Evolutionary conservation across 2,888 invertebrate species (phyloP).

Genomic region (Aspidiotus rigidus): DNA sequence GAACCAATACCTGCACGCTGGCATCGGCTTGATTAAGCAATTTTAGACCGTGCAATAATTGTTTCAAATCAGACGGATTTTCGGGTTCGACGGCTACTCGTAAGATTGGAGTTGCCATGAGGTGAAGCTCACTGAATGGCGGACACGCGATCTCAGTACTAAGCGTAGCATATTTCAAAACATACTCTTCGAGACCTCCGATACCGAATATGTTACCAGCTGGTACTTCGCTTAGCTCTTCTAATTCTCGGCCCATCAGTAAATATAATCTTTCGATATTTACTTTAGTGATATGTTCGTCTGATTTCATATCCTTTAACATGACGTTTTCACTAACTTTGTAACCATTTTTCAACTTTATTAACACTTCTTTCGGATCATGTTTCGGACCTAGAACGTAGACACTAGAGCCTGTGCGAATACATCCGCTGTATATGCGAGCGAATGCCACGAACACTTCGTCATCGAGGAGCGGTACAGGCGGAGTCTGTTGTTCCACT

Average conservation of each 20-base stretch:
- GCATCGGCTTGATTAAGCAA: constrained; percentile 89
- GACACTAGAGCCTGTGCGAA: constrained; percentile 62
- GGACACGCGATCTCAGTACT: constrained; percentile 72
- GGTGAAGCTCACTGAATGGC: constrained; percentile 72
- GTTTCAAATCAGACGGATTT: constrained; percentile 65
- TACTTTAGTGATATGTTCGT: constrained; percentile 57
- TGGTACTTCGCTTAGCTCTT: constrained; percentile 64
- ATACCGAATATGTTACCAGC: constrained; percentile 83
- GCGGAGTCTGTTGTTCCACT: constrained; percentile 9
- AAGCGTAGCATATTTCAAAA: constrained; percentile 83
- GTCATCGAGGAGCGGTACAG: constrained; percentile 39
- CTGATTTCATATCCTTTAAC: constrained; percentile 52
- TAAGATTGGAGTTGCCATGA: constrained; percentile 75
- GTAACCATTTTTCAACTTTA: constrained; percentile 39
- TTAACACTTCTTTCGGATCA: constrained; percentile 57
- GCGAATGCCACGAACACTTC: constrained; percentile 83
- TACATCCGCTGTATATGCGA: constrained; percentile 79
- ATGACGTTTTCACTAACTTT: constrained; percentile 43
- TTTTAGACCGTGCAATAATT: constrained; percentile 56
- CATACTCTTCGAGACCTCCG: constrained; percentile 71
- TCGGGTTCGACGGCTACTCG: constrained; percentile 87
- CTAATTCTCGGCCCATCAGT: constrained; percentile 86
- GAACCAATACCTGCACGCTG: constrained; percentile 78
- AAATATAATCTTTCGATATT: constrained; percentile 69
- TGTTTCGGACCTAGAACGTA: constrained; percentile 83